These are phyloP conservation scores for Cryptosula pallasiana DNA, from an alignment of 2,888 invertebrate species.

Conservation along the genomic window DNA sequence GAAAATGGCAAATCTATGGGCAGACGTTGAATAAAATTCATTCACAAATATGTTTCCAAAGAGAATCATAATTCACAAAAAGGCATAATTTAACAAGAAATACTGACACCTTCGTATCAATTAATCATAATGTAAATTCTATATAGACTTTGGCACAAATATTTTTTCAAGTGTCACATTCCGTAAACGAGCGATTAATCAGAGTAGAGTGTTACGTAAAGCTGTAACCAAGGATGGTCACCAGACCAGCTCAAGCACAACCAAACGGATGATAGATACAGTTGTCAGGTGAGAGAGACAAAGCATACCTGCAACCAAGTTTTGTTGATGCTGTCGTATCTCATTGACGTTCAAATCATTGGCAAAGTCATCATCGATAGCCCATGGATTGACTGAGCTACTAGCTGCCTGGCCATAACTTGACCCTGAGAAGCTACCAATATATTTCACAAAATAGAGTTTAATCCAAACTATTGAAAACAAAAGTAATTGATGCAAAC, in stretches of 20 bases:
- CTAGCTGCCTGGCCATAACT: background rate
- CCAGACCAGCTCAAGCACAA: background rate
- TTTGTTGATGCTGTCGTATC: constrained; percentile 60
- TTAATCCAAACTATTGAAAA: too few species aligned
- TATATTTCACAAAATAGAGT: too few species aligned
- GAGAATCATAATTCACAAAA: background rate
- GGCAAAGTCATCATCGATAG: constrained; percentile 49
- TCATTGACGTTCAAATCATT: constrained; percentile 55
- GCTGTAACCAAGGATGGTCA: background rate
- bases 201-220: background rate
- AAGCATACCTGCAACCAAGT: constrained; percentile 59
- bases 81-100: background rate
- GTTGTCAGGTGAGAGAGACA: too few species aligned
- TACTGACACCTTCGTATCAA: background rate
- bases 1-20: background rate
- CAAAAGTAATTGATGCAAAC: too few species aligned
- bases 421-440: background rate
- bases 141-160: background rate
- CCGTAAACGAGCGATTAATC: background rate
- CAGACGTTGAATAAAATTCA: background rate
- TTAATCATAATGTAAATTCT: background rate
- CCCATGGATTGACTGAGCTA: constrained; percentile 39
- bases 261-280: too few species aligned
- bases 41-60: background rate
- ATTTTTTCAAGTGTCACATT: constrained; percentile 17